Evolutionary conservation across 1,140 invertebrate genomes (phyloP).

Genomic region (Dendrolimus punctatus): DNA sequence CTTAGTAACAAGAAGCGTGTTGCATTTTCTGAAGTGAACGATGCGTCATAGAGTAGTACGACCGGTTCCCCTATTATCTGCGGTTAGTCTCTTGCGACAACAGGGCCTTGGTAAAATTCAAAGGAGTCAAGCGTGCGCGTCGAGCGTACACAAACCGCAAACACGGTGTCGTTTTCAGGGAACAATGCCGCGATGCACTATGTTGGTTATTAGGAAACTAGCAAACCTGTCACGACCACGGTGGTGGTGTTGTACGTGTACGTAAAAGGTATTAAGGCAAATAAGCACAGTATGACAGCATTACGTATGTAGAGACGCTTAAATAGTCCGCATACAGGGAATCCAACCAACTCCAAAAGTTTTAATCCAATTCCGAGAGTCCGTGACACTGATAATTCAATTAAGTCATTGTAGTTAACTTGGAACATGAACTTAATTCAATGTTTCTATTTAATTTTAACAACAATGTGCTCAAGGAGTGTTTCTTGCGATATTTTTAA

Average conservation of each 20-base stretch:
- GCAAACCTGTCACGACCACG: too few relatives aligned
- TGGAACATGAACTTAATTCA: too few relatives aligned
- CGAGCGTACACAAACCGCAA: slow-evolving; percentile 26
- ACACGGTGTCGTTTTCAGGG: slow-evolving; percentile 42
- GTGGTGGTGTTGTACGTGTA: neutral
- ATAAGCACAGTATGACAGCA: too few relatives aligned
- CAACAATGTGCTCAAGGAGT: too few relatives aligned
- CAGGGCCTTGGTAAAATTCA: slow-evolving; percentile 30
- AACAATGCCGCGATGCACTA: slow-evolving; percentile 34
- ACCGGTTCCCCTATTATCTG: slow-evolving; percentile 46
- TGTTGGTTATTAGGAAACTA: neutral
- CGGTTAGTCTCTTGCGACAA: slow-evolving; percentile 36
- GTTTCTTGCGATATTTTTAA: too few relatives aligned
- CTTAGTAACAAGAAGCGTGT: slow-evolving; percentile 17
- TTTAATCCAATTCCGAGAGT: slow-evolving; percentile 37
- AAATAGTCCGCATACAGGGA: slow-evolving; percentile 24
- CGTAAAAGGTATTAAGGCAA: neutral
- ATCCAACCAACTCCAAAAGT: slow-evolving; percentile 43
- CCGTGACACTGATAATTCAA: slow-evolving; percentile 5
- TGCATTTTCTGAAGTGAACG: slow-evolving; percentile 25
- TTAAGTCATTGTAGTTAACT: neutral
- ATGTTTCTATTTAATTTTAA: too few relatives aligned
- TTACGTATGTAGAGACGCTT: slow-evolving; percentile 4
- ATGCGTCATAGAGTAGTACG: slow-evolving; percentile 34
- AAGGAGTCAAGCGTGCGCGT: slow-evolving; percentile 31